Evolutionary conservation across 2,888 invertebrate species (phyloP).

Genomic region (Drosophila greeni): DNA sequence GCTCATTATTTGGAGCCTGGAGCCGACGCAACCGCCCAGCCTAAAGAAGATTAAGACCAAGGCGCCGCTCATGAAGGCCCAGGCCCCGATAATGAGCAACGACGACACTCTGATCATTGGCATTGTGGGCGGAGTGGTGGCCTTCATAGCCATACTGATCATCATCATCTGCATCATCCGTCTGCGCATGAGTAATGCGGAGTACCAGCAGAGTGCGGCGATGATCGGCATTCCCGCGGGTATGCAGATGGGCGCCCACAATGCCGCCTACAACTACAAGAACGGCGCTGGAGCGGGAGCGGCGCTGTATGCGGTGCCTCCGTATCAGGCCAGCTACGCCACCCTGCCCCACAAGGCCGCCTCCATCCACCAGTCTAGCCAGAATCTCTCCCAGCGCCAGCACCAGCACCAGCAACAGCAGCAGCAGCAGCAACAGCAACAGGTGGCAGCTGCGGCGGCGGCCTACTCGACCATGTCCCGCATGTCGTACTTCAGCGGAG

Average conservation of each 20-base stretch:
- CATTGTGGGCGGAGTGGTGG: slow-evolving; percentile 95
- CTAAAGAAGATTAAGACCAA: slow-evolving; percentile 81
- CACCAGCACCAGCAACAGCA: slow-evolving; percentile 58
- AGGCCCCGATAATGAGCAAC: slow-evolving; percentile 85
- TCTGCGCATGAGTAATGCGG: slow-evolving; percentile 84
- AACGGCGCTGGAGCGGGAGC: slow-evolving; percentile 76
- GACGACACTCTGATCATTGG: slow-evolving; percentile 96
- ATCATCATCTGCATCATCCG: slow-evolving; percentile 93
- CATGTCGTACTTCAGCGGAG: slow-evolving; percentile 80
- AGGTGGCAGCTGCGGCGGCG: slow-evolving; percentile 67
- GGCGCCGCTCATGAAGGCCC: slow-evolving; percentile 82
- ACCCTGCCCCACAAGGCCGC: slow-evolving; percentile 82
- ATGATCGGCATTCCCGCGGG: slow-evolving; percentile 80
- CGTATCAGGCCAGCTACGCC: slow-evolving; percentile 84
- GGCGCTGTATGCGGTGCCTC: slow-evolving; percentile 82
- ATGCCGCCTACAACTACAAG: slow-evolving; percentile 81
- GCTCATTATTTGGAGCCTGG: slow-evolving; percentile 93
- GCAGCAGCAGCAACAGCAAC: slow-evolving; percentile 59
- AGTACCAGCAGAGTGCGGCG: slow-evolving; percentile 84
- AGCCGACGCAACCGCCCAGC: slow-evolving; percentile 83
- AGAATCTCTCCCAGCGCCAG: slow-evolving; percentile 78
- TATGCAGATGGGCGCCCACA: slow-evolving; percentile 81
- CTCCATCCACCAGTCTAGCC: slow-evolving; percentile 76
- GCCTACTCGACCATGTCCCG: slow-evolving; percentile 84
- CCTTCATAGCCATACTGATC: slow-evolving; percentile 92